These are phyloP conservation scores for Dynastes maya DNA, from an alignment of 2,888 invertebrate genomes.

Conservation along the genomic window DNA sequence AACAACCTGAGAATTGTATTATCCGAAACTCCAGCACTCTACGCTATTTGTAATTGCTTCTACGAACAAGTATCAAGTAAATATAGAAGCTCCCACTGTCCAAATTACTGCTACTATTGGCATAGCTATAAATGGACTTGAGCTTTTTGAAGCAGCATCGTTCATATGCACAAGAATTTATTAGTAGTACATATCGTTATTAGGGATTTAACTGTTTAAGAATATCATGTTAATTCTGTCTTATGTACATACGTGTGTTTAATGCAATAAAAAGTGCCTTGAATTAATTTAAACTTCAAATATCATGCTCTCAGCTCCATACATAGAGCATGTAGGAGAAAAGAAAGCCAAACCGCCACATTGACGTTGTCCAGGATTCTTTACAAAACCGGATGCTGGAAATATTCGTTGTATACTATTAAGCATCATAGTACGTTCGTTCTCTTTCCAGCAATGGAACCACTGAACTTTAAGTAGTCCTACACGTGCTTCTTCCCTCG, in stretches of 20 bases:
- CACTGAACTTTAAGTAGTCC: constrained; percentile 43
- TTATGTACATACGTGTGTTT: too few relatives aligned
- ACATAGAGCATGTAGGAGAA: neutral
- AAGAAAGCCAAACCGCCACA: constrained; percentile 20
- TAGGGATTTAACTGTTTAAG: neutral
- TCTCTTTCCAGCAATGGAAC: constrained; percentile 22
- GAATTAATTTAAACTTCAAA: constrained; percentile 7
- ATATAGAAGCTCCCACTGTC: neutral
- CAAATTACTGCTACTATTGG: neutral
- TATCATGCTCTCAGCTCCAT: constrained; percentile 14
- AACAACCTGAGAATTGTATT: constrained; percentile 14
- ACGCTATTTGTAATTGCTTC: neutral
- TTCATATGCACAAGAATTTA: too few relatives aligned
- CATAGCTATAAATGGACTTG: too few relatives aligned
- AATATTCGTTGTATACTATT: constrained; percentile 42
- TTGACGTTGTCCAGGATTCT: constrained; percentile 41
- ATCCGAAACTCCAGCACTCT: neutral
- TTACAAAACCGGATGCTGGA: constrained; percentile 45
- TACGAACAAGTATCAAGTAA: neutral
- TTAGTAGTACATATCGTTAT: too few relatives aligned
- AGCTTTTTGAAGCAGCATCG: too few relatives aligned
- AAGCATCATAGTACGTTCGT: constrained; percentile 12
- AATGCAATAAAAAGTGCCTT: neutral
- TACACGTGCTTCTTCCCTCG: constrained; percentile 44
- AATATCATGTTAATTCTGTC: neutral